phyloP scores from a whole-genome alignment of 1,140 invertebrate species.

The Polypedilum vanderplanki region DNA sequence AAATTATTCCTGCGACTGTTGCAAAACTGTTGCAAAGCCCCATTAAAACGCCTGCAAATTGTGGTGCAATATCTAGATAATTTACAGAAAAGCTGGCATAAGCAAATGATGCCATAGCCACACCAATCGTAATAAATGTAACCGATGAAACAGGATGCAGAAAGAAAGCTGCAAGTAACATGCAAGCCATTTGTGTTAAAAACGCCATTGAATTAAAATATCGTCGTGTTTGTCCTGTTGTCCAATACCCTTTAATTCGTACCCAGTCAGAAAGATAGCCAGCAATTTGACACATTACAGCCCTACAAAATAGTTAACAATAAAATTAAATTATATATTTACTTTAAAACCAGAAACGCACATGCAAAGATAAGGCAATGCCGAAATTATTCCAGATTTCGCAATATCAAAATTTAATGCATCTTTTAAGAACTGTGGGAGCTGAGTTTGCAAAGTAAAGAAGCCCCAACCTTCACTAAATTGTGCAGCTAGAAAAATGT shows the following conservation, averaged over 20 bases:
- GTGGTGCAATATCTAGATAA: constrained; percentile 79
- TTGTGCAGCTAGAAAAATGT: constrained; percentile 55
- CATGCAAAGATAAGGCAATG: constrained; percentile 81
- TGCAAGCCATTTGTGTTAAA: constrained; percentile 71
- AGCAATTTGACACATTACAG: constrained; percentile 59
- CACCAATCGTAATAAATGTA: constrained; percentile 71
- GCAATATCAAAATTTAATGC: constrained; percentile 62
- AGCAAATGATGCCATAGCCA: constrained; percentile 80
- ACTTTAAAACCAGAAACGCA: no score
- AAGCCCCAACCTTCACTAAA: constrained; percentile 96
- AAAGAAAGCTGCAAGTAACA: constrained; percentile 67
- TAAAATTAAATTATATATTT: not conserved
- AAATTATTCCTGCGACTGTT: constrained; percentile 79
- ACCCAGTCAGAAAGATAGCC: constrained; percentile 77
- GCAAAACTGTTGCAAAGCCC: constrained; percentile 83
- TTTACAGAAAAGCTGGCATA: constrained; percentile 85
- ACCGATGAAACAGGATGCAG: constrained; percentile 59
- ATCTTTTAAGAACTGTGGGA: constrained; percentile 86
- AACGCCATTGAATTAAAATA: constrained; percentile 73
- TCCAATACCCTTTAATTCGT: constrained; percentile 53
- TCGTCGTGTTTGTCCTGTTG: constrained; percentile 66
- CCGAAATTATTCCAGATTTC: constrained; percentile 71
- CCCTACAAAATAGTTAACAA: not conserved
- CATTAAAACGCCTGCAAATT: constrained; percentile 75
- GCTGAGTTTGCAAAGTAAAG: constrained; percentile 81